Evolutionary conservation across 2,797 vertebrate species (phyloP), one percentile per base, ranked within the genome.

Genomic region (Enteromius afrohamiltoni): DNA sequence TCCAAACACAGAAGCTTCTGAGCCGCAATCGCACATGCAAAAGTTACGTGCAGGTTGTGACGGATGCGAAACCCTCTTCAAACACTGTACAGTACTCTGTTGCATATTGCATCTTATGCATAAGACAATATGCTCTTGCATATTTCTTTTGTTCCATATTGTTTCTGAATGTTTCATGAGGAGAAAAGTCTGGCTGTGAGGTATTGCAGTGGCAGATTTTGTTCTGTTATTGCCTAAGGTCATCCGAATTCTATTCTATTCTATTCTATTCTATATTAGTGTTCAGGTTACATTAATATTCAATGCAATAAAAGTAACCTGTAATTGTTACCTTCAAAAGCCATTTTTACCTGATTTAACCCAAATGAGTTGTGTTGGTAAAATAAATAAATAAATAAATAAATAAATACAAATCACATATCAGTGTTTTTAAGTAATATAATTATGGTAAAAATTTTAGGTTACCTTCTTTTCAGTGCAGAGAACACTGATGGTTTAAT

Each of bases 181-280:
- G 9, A 49, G 45, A 75, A 53, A 14, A 14, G 14, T 51, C 58
- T 19, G 70, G 4, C 80, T 82, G 69, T 26, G 70, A 73, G 3
- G 19, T 23, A 10, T 49, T 60, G 51, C 19, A 64, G 0, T 34
- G 40, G 23, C 53, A 34, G 19, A 37, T 37, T 17, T 26, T 49
- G 14, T 21, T 82, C 60, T 51, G 60, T 26, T 74, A 31, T 19
- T 16, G 10, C 19, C 40, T 64, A 60, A 5, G 29, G 34, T 58
- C 55, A 58, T 80, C 51, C 4, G 1, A 7, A 29, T 29, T 29
- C 65, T 42, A 26, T 21, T 42, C n/a, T 29, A 73, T 81, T 71
- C n/a, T 64, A 64, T 64, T 80, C 65, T 74, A 47, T 73, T 73
- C 79, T 81, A 16, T 73, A 26, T 42, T 74, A 26, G 16, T 34